Base-by-base conservation (phyloP, 2,113 vertebrate species). In the Sapayoa aenigma region DNA sequence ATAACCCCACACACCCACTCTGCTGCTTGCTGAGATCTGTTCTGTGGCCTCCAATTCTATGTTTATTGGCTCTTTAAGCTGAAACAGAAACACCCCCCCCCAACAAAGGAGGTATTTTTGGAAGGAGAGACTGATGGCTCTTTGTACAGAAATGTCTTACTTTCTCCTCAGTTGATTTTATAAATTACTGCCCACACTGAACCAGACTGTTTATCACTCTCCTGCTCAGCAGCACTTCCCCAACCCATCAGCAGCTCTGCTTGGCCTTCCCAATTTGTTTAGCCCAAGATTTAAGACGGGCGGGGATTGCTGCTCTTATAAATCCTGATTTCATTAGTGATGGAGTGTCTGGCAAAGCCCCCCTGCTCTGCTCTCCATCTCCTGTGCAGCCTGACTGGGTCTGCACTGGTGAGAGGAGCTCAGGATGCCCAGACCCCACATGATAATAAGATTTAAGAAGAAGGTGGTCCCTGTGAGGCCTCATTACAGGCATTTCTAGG, bases 401-500 rank as follows among this genome's bases (percentile, higher is more conserved):
- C 73, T 91, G 63, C 65, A 33, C 6, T 9, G 53, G 89, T 22
- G 74, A 46, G 39, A 85, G 22, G 63, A 79, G 37, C 41, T 8
- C 0, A 35, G 89, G 47, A 85, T 35, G 76, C 59, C 46, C 41
- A 8, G 63, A 31, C 65, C 60, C 41, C 35, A 27, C 60, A 11
- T 3, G 23, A 77, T 95, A 95, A 96, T 53, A 71, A 93, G 93
- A 39, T 55, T 83, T 73, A 65, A 21, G 76, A 60, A 82, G 78
- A 85, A 92, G 94, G 39, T 23, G 52, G 66, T 95, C 83, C 95
- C 93, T 81, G 50, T 1, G 93, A 96, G 92, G 86, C 71, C 95
- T 95, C 94, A 88, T 96, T 97, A 91, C 69, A 91, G 83, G 20
- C 37, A 3, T 66, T 94, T 74, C 92, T 71, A 72, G 71, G 68